Conservation (phyloP, 2,797 vertebrate species). For the Acipenser transmontanus region DNA sequence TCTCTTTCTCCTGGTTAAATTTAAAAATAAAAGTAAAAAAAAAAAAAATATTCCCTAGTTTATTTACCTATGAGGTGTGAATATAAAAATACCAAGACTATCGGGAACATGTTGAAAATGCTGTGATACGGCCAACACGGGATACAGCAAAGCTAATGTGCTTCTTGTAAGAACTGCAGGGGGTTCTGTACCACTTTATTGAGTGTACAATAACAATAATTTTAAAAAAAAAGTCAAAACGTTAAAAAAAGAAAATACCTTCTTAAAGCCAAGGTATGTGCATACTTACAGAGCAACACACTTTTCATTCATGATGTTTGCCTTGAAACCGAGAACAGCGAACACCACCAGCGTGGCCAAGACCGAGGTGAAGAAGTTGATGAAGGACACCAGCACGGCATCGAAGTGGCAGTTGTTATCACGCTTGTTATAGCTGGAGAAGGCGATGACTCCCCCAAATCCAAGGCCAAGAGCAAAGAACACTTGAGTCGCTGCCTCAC, state of each 20-base stretch:
- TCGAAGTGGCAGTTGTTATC: conserved; percentile 99
- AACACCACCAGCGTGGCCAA: conserved; percentile 96
- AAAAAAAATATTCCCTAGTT: no score
- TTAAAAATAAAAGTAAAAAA: no score
- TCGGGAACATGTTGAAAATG: no score
- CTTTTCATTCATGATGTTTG: conserved; percentile 84
- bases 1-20: no score
- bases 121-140: no score
- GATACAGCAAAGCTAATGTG: neutral
- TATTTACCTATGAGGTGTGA: no score
- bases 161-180: neutral
- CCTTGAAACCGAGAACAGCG: conserved; percentile 94
- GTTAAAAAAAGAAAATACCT: conserved; percentile 30
- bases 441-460: conserved; percentile 95
- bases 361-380: conserved; percentile 96
- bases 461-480: conserved; percentile 95
- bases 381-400: conserved; percentile 88
- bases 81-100: no score
- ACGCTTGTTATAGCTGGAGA: conserved; percentile 98
- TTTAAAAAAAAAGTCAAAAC: conserved; percentile 30
- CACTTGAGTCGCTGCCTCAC: conserved; percentile 93
- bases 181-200: neutral
- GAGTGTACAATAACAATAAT: neutral
- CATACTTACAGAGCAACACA: conserved; percentile 67
- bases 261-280: neutral